Conservation (phyloP, 2,888 invertebrate species). For the Ochropleura leucogaster region DNA sequence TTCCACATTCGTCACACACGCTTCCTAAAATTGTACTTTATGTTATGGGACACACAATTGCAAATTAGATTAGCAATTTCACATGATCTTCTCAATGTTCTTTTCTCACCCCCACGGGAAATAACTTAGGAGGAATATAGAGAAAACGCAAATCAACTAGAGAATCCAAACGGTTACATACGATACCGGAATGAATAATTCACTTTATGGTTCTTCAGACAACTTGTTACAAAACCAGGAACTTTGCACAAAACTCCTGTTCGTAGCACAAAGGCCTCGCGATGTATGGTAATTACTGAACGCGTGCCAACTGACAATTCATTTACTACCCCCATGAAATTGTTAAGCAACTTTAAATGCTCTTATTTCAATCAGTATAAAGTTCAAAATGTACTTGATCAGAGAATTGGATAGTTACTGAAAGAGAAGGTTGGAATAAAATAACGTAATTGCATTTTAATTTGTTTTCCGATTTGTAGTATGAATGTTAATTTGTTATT, state of each 20-base stretch:
- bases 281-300: slow-evolving; percentile 75
- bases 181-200: slow-evolving; percentile 54
- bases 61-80: slow-evolving; percentile 24
- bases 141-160: slow-evolving; percentile 26
- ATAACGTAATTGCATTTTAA: slow-evolving; percentile 22
- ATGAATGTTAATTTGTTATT: slow-evolving; percentile 32
- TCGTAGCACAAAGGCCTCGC: slow-evolving; percentile 69
- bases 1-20: slow-evolving; percentile 13
- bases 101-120: slow-evolving; percentile 30
- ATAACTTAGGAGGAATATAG: slow-evolving; percentile 23
- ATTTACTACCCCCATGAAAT: slow-evolving; percentile 1
- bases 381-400: background rate
- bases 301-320: slow-evolving; percentile 40
- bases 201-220: slow-evolving; percentile 58
- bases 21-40: slow-evolving; percentile 19
- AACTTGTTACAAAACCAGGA: slow-evolving; percentile 66
- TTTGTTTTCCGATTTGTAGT: slow-evolving; percentile 49
- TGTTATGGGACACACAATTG: slow-evolving; percentile 9
- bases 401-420: background rate
- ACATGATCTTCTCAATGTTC: slow-evolving; percentile 2
- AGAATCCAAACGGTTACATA: slow-evolving; percentile 42
- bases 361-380: slow-evolving; percentile 10
- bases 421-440: slow-evolving; percentile 4
- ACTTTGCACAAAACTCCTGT: slow-evolving; percentile 68
- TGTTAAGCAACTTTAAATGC: background rate